phyloP scores from a whole-genome alignment of 2,888 invertebrate species.

The Odontomyia ornata region DNA sequence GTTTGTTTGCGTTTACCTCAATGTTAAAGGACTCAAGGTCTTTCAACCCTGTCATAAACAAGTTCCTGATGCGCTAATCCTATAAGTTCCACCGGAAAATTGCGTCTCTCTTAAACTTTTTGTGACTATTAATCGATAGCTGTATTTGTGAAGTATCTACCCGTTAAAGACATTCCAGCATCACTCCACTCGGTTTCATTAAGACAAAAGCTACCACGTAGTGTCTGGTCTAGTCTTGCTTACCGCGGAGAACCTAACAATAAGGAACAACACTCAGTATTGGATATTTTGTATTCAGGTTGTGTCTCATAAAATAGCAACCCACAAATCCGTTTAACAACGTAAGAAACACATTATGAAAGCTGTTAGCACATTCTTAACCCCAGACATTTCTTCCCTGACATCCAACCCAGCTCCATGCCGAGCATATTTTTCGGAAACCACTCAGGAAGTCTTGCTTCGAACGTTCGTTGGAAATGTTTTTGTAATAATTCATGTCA shows the following conservation, averaged over 20 bases:
- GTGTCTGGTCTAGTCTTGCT: too few relatives aligned
- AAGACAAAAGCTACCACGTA: too few relatives aligned
- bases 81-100: too few relatives aligned
- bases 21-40: too few relatives aligned
- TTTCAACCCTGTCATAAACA: too few relatives aligned
- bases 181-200: too few relatives aligned
- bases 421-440: not conserved
- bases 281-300: not conserved
- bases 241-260: not conserved
- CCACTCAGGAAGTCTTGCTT: not conserved
- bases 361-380: slow-evolving; percentile 20
- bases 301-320: slow-evolving; percentile 1
- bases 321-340: slow-evolving; percentile 12
- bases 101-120: too few relatives aligned
- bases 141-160: too few relatives aligned
- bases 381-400: not conserved
- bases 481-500: slow-evolving; percentile 20
- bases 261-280: not conserved
- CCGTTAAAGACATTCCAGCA: too few relatives aligned
- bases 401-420: not conserved
- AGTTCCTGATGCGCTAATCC: too few relatives aligned
- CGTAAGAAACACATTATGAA: slow-evolving; percentile 15
- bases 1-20: too few relatives aligned
- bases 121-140: too few relatives aligned
- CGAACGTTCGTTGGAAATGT: not conserved